Conservation (phyloP, 2,888 invertebrate species). For the Dynastes maya region DNA sequence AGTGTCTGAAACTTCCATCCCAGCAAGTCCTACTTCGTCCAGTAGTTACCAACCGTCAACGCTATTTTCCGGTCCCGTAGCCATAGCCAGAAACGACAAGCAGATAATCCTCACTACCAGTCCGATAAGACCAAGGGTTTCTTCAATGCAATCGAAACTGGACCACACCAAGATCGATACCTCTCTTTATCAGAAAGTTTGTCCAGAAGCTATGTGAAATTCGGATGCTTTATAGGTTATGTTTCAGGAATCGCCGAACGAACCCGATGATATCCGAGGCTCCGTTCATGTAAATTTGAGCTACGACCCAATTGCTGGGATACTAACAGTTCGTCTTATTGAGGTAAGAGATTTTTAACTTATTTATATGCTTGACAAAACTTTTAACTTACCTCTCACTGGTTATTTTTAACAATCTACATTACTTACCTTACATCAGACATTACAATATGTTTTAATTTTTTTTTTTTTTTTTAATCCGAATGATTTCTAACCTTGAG, state of each 20-base stretch:
- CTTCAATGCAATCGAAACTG: constrained; percentile 78
- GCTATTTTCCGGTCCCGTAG: constrained; percentile 65
- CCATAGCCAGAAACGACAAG: constrained; percentile 72
- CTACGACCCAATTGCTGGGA: constrained; percentile 77
- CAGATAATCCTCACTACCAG: constrained; percentile 73
- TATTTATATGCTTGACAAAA: background rate
- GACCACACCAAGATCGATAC: constrained; percentile 78
- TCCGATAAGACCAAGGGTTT: constrained; percentile 70
- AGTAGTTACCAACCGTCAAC: constrained; percentile 68
- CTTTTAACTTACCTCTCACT: background rate
- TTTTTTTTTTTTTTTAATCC: no score
- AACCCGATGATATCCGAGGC: constrained; percentile 74
- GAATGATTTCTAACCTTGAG: no score
- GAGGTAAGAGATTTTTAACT: constrained; percentile 70
- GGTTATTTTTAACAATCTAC: no score
- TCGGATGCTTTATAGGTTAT: background rate
- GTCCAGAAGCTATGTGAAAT: background rate
- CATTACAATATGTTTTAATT: no score
- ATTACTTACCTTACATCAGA: no score
- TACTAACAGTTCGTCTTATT: constrained; percentile 77
- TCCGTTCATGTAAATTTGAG: constrained; percentile 76
- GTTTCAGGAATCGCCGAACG: constrained; percentile 58
- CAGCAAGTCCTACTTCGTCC: constrained; percentile 70
- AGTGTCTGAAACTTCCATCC: constrained; percentile 67
- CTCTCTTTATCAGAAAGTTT: constrained; percentile 73